Evolutionary conservation across 2,797 vertebrate genomes (phyloP), one percentile per base, ranked within the genome.

Genomic region (Phylloscopus collybita): DNA sequence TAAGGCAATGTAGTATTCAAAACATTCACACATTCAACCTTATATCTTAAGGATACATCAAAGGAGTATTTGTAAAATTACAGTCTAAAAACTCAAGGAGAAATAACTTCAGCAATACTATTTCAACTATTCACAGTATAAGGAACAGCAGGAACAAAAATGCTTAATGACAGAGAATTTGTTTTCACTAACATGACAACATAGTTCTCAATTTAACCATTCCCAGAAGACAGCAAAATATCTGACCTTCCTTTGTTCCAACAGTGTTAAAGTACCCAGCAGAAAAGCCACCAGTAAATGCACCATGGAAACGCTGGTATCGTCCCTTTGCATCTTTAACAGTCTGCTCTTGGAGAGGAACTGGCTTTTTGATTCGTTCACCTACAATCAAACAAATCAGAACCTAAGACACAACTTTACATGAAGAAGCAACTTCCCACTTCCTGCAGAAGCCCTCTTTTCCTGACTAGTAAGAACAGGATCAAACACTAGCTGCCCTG

Each of bases 261-360:
- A 99, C 99, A 1, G 99, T 99, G 97, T 99, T 99, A 95, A 98
- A 99, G 91, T 99, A 99, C 0, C 99, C 99, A 6, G 99, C 99
- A 23, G 99, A 99, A 87, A 99, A 99, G 7, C 99, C 99, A 26
- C 99, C 99, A 1, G 99, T 99, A 69, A 99, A 99, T 1, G 99
- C 99, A 5, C 99, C 99, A 20, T 99, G 99, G 93, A 99, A 99
- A 75, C 99, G 97, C 76, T 99, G 97, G 45, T 98, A 99, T 2
- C 99, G 97, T 4, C 99, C 99, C 81, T 98, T 99, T 76, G 99
- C 99, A 96, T 99, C 99, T 93, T 98, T 99, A 91, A 99, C 99
- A 0, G 98, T 99, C 98, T 99, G 99, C 8, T 99, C 99, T 64
- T 99, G 99, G 49, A 99, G 96, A 14, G 99, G 99, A 83, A 99